Percentiles rank a stretch among this genome's conserved stretches.
These are phyloP conservation scores for Nycteola revayana DNA, from an alignment of 2,888 invertebrate species.

Conservation along the genomic window DNA sequence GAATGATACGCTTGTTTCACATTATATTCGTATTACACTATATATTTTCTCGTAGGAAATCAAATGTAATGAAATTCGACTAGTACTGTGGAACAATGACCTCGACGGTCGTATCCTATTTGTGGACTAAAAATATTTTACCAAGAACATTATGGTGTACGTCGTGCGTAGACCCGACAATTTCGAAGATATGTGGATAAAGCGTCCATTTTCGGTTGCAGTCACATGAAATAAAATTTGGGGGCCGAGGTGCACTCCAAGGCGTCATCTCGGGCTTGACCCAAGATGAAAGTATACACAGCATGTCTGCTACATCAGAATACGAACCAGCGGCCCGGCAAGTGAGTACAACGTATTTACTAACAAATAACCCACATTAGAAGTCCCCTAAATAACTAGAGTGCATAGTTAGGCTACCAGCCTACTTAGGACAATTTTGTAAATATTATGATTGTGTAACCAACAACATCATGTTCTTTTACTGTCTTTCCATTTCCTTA, in stretches of 20 bases:
- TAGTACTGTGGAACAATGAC: conserved; percentile 74
- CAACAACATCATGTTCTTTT: conserved; percentile 28
- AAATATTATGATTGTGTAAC: conserved; percentile 36
- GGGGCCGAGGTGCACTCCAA: conserved; percentile 73
- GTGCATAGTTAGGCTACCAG: conserved; percentile 20
- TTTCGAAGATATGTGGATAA: conserved; percentile 65
- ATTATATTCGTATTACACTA: conserved; percentile 53
- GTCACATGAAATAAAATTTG: conserved; percentile 73
- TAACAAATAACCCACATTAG: conserved; percentile 11
- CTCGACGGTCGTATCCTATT: conserved; percentile 73
- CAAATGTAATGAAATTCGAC: conserved; percentile 59
- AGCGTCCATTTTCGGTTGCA: conserved; percentile 75
- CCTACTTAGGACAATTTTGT: conserved; percentile 24
- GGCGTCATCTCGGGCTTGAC: conserved; percentile 77
- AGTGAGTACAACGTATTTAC: conserved; percentile 58
- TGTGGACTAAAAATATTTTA: conserved; percentile 76
- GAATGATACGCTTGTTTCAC: conserved; percentile 34
- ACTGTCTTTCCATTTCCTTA: conserved; percentile 19
- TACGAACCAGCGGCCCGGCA: conserved; percentile 78
- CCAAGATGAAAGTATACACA: conserved; percentile 80
- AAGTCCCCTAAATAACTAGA: conserved; percentile 14
- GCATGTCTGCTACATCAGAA: conserved; percentile 80
- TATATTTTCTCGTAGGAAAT: conserved; percentile 65
- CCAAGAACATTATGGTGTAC: conserved; percentile 65
- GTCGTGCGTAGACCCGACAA: conserved; percentile 49